Base-by-base conservation (phyloP, 2,113 vertebrate species). In the Colaptes auratus region DNA sequence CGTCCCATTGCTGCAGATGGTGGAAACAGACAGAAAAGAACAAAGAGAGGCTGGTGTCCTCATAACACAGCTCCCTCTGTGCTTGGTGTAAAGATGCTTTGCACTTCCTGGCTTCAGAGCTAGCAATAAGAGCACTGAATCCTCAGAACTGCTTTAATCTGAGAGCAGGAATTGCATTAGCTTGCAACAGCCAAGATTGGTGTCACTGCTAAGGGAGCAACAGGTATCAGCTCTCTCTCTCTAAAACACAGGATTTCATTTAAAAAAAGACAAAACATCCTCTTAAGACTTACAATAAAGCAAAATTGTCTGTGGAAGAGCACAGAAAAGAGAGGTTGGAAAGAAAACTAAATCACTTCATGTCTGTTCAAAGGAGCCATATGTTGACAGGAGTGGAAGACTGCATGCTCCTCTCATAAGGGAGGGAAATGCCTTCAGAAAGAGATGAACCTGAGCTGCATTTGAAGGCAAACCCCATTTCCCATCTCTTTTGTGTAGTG, bases 181-280 rank as follows among this genome's bases (percentile, higher is more conserved):
- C 53, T 52, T 30, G 24, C 53, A 46, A 89, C 42, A 50, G 74
- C 36, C 76, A 90, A 81, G 66, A 72, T 59, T 59, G 75, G 23
- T 44, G 74, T 81, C 74, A 71, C 33, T 42, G 65, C 70, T 79
- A 72, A 89, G 21, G 75, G 58, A 65, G 53, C 3, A 0, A 3
- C 39, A 36, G 9, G 6, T 50, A 64, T 7, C 39, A 92, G 46
- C 23, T 42, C 39, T 36, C 30, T 46, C 19, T 28, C 48, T 83
- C 63, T 88, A 88, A 73, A 88, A 69, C 36, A 76, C 77, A 94
- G 2, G 74, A 52, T 91, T 93, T 94, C 33, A 82, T 69, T 69
- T 21, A 46, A 89, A 84, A 93, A 91, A 87, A 31, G 0, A 39
- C 39, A 39, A 39, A 39, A 39, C 0, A 55, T 48, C 88, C 46